Evolutionary conservation across 2,888 invertebrate genomes (phyloP), one percentile per base, ranked within the genome.

Genomic region (Limnephilus auricula): DNA sequence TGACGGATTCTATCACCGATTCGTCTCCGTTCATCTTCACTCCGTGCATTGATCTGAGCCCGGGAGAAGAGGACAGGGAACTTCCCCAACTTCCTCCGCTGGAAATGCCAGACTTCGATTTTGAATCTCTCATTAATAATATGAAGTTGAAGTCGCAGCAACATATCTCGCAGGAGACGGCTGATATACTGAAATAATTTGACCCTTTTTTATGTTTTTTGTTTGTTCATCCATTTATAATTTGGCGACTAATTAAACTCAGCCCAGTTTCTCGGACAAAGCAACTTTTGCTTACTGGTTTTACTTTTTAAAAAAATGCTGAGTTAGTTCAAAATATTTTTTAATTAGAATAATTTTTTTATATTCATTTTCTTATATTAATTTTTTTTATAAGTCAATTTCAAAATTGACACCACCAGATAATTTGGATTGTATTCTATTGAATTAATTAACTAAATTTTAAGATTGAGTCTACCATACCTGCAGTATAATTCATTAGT

Each of bases 41-140:
- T 15, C 95, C 95, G 1, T 94, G 94, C 91, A 95, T 95, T 92
- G 95, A 95, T 93, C 93, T 95, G 82, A 94, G 95, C 93, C 94
- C 95, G 0, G 95, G 95, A 80, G 79, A 32, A 31, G 94, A 94
- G 10, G 93, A 94, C 32, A 93, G 94, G 92, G 93, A 93, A 92
- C 93, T 96, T 91, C 96, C 96, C 50, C 95, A 95, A 0, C 94
- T 97, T 83, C 95, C 96, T 65, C 97, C 97, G 12, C 94, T 97
- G n/a, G 97, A 97, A 94, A 96, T 97, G 95, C 97, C 97, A 32
- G 95, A 95, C 90, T 97, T 97, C 94, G 96, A 97, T 94, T 96
- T 96, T 94, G 89, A 92, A n/a, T 50, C 90, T n/a, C 78, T 93
- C 37, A 92, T 92, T 18, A 91, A 90, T 32, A 90, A 92, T 18